Percentiles rank a stretch among this genome's conserved stretches.
Conservation (phyloP, 2,888 invertebrate species). For the Napeogenes inachia region DNA sequence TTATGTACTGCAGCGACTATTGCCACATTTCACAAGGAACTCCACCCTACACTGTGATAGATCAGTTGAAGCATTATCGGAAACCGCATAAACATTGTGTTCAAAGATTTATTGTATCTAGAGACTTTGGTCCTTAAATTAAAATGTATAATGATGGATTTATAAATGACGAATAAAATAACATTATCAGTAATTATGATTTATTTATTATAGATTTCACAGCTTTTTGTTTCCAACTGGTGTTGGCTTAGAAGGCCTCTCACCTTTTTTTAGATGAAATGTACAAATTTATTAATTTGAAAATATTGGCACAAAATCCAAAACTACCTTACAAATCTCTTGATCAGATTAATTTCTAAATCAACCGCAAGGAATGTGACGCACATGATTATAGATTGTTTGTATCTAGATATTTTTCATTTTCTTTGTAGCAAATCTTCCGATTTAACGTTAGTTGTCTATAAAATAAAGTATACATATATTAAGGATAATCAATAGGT, state of each 20-base stretch:
- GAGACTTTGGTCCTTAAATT: constrained; percentile 35
- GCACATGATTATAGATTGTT: constrained; percentile 14
- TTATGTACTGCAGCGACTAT: constrained; percentile 72
- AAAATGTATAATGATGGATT: not conserved
- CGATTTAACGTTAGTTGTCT: constrained; percentile 6
- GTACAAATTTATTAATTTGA: no score
- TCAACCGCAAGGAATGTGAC: constrained; percentile 19
- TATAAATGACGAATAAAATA: not conserved
- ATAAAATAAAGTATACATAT: not conserved
- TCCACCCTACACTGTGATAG: constrained; percentile 56
- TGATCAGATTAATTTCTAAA: constrained; percentile 21
- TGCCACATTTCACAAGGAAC: constrained; percentile 66
- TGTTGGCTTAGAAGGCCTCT: not conserved
- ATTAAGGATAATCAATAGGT: no score
- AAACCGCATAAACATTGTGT: constrained; percentile 44
- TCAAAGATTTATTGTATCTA: constrained; percentile 43
- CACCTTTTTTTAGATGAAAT: no score
- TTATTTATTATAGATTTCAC: constrained; percentile 1
- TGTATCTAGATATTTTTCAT: not conserved
- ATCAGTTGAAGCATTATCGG: constrained; percentile 48
- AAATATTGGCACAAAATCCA: no score
- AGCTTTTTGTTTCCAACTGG: not conserved
- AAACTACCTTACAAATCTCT: constrained; percentile 14
- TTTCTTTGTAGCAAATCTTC: constrained; percentile 1
- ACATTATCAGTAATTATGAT: not conserved